phyloP scores from a whole-genome alignment of 35 echinoderm and acorn worm species.

The Ophioderma brevispina region DNA sequence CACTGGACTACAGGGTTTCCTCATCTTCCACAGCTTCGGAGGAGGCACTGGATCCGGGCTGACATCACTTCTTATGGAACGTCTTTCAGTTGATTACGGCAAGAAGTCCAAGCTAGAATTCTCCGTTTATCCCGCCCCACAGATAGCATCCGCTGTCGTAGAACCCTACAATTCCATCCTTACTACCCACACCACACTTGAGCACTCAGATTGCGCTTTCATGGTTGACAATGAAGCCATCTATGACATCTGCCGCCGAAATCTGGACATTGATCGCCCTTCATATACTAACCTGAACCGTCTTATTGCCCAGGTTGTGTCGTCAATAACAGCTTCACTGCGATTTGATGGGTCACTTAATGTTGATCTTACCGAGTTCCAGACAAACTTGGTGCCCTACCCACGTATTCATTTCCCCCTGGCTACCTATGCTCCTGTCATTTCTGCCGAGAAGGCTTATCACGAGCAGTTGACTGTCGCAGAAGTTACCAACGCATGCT shows the following conservation, averaged over 20 bases:
- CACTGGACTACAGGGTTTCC: background rate
- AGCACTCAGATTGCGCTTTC: conserved; percentile 72
- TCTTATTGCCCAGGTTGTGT: too few species aligned
- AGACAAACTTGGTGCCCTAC: conserved; percentile 77
- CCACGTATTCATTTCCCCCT: too few species aligned
- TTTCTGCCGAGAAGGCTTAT: too few species aligned
- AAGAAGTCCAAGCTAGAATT: too few species aligned
- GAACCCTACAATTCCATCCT: conserved; percentile 68
- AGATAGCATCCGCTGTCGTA: conserved; percentile 48
- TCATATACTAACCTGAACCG: too few species aligned
- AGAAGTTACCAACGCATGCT: too few species aligned
- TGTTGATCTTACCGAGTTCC: conserved; percentile 72
- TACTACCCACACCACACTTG: too few species aligned
- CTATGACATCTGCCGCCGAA: too few species aligned
- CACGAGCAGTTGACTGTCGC: background rate
- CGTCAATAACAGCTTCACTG: too few species aligned
- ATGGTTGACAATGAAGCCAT: too few species aligned
- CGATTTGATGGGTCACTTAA: conserved; percentile 73
- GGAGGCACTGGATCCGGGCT: background rate
- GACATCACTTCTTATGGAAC: conserved; percentile 36
- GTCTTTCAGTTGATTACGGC: conserved; percentile 71
- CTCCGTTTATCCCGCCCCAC: conserved; percentile 56
- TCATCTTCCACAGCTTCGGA: background rate
- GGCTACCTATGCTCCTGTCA: too few species aligned
- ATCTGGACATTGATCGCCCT: too few species aligned